phyloP scores from a whole-genome alignment of 2,888 invertebrate genomes.

The Itoplectis maculator region DNA sequence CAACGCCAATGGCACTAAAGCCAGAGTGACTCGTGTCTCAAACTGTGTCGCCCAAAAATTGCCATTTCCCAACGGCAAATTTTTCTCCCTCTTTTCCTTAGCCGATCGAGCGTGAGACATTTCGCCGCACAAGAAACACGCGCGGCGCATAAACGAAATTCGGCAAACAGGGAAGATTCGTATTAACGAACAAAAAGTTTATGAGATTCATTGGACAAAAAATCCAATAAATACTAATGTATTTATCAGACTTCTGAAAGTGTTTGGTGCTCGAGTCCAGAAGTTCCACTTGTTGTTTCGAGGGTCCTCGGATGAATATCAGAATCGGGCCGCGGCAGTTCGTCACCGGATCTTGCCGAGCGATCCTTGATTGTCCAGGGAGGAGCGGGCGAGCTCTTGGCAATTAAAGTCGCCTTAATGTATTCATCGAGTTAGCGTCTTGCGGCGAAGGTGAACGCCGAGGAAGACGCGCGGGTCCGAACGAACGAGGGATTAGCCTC shows the following conservation, averaged over 20 bases:
- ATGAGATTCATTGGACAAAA: neutral
- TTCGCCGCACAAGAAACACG: slow-evolving; percentile 23
- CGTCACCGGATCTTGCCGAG: slow-evolving; percentile 31
- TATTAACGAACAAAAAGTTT: neutral
- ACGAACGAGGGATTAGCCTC: slow-evolving; percentile 49
- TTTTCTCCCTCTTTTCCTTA: neutral
- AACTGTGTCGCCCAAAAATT: slow-evolving; percentile 18
- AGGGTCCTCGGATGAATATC: slow-evolving; percentile 19
- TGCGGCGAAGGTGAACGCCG: slow-evolving; percentile 72
- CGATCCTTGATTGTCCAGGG: slow-evolving; percentile 71
- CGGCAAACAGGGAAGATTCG: neutral
- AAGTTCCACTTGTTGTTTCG: neutral
- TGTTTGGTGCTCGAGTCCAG: neutral
- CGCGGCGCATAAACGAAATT: slow-evolving; percentile 5
- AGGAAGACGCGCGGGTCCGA: slow-evolving; percentile 68
- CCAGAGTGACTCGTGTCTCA: slow-evolving; percentile 50
- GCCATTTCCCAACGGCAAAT: slow-evolving; percentile 50
- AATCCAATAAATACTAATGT: too few species aligned
- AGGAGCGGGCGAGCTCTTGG: slow-evolving; percentile 67
- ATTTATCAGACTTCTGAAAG: neutral
- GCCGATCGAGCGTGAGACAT: slow-evolving; percentile 4
- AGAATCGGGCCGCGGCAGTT: slow-evolving; percentile 15
- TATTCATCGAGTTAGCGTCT: slow-evolving; percentile 84
- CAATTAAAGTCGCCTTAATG: slow-evolving; percentile 82
- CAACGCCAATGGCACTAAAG: slow-evolving; percentile 59